Base-by-base conservation (phyloP, 1,140 invertebrate genomes). In the Mercenaria mercenaria region DNA sequence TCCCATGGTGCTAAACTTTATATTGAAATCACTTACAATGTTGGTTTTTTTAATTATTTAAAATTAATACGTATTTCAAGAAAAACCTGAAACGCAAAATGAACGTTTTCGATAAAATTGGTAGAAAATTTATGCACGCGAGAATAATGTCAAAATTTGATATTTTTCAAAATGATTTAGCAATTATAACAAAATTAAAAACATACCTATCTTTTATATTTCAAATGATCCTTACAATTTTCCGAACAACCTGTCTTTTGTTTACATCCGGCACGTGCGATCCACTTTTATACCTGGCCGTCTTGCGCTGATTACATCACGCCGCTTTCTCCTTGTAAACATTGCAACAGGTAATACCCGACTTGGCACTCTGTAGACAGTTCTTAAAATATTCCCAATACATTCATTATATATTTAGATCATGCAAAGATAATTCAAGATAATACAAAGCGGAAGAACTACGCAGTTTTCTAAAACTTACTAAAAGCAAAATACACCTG, bases 231-330 rank as follows among this genome's bases (percentile, higher is more conserved):
- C 23, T 15, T 59, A 59, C 4, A 23, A 59, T 59, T 59, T 59
- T 4, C 52, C 20, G 23, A 23, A 59, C 23, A 47, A 47, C 69
- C 8, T 50, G 13, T 37, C 34, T 18, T 79, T 79, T 79, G 47
- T 79, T 79, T 79, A 79, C 76, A 79, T 56, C 29, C 76, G 32
- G 76, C 76, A 79, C 76, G 76, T 79, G 76, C 50, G 43, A 32
- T 79, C 20, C 43, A 56, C 76, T 79, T 79, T 56, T 79, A 79
- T 79, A 79, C 76, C 50, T 50, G 34, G 37, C 37, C 34, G 67
- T 39, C 67, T 37, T 34, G 37, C n/a, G 26, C 59, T 39, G 67
- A 72, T 72, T 39, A 37, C 3, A 72, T 72, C 67, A 72, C 29
- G 10, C 34, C 3, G 2, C 3, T 41, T 72, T 20, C 67, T 39